These are phyloP conservation scores for Perizoma flavofasciatum DNA, from an alignment of 2,888 invertebrate genomes.

Conservation along the genomic window DNA sequence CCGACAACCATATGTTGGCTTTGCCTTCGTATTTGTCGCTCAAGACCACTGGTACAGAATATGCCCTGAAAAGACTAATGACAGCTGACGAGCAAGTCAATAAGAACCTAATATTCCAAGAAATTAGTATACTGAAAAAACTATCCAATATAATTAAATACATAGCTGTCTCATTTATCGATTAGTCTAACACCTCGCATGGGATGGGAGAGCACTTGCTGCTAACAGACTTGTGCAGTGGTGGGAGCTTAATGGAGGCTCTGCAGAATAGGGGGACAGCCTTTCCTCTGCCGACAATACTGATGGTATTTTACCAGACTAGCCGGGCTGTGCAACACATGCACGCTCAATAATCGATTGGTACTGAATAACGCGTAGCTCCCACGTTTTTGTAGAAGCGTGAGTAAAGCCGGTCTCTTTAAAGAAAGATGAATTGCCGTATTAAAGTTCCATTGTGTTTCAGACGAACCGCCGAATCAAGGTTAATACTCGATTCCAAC, in stretches of 20 bases:
- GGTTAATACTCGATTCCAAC: slow-evolving; percentile 15
- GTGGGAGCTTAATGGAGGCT: slow-evolving; percentile 89
- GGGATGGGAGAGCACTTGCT: slow-evolving; percentile 95
- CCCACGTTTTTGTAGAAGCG: neutral
- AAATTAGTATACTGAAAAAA: slow-evolving; percentile 93
- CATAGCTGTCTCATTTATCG: slow-evolving; percentile 91
- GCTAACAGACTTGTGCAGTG: slow-evolving; percentile 96
- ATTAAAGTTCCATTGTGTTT: neutral
- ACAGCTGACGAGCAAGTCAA: slow-evolving; percentile 93
- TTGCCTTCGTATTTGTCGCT: slow-evolving; percentile 97
- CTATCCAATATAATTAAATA: slow-evolving; percentile 96
- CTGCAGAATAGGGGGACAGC: slow-evolving; percentile 84
- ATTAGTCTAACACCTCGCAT: slow-evolving; percentile 90
- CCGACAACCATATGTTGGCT: too few relatives aligned
- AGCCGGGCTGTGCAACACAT: slow-evolving; percentile 96
- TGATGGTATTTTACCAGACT: slow-evolving; percentile 95
- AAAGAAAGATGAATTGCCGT: neutral
- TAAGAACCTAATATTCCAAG: slow-evolving; percentile 90
- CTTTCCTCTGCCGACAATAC: slow-evolving; percentile 87
- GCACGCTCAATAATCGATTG: slow-evolving; percentile 88
- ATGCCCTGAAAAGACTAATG: slow-evolving; percentile 95
- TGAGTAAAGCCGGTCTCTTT: neutral
- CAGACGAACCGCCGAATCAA: slow-evolving; percentile 9
- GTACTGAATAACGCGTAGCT: neutral
- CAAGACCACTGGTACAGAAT: slow-evolving; percentile 96